Base-by-base conservation (phyloP, 2,797 vertebrate species). In the Sus cebifrons region DNA sequence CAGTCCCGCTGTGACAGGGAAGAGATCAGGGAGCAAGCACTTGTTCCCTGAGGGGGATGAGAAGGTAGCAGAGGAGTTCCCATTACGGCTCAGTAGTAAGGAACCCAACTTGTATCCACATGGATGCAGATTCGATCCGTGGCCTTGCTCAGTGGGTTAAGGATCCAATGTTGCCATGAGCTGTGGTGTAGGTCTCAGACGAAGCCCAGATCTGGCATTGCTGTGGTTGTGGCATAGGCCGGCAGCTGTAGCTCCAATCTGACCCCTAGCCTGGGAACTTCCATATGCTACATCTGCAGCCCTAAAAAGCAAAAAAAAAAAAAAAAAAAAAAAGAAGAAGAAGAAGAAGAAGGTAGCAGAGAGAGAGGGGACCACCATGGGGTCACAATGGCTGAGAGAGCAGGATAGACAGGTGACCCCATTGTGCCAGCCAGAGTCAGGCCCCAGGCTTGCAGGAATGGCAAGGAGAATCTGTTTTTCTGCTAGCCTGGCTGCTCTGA, bases 401-500 rank as follows among this genome's bases (percentile, higher is more conserved):
- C 25, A 58, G 25, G 49, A 58, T 4, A 11, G 44, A 75, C 52
- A 73, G 29, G 36, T 25, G 17, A 86, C 20, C 13, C 7, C 23
- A 7, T 54, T 29, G 58, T 11, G 49, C 62, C 68, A 13, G 40
- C 40, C 21, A 29, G 10, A 83, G 36, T 23, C 58, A 44, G 78
- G 49, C 56, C 75, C 56, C 20, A 20, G 44, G 27, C 32, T 25
- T 4, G 8, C 0, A 1, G 56, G 62, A 52, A 79, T 44, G 7
- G 64, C 71, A 96, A 78, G 73, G 13, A 79, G 56, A 81, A 29
- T n/a, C 27, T 40, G 14, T 32, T 92, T 79, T 91, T 68, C 75
- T 78, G n/a, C 54, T 32, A n/a, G 44, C n/a, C 54, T 44, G 27
- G 44, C 0, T 32, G 64, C 15, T 12, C 17, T 10, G 25, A 64